Conservation (phyloP, 2,888 invertebrate species). For the Drosophila anomelani region DNA sequence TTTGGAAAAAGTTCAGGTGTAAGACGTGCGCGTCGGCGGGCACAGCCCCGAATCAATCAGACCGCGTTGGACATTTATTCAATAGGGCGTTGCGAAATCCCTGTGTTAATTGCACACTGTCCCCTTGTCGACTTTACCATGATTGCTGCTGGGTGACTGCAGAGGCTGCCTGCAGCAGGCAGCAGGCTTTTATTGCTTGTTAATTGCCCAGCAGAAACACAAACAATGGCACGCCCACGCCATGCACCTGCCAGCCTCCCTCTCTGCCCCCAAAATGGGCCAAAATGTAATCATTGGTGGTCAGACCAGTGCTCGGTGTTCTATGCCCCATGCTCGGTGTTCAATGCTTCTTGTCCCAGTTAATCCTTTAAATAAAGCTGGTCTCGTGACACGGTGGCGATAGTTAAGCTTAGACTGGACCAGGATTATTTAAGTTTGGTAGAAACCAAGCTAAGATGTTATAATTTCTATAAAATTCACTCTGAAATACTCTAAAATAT, state of each 20-base stretch:
- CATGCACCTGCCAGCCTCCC: constrained; percentile 58
- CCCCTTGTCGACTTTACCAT: constrained; percentile 16
- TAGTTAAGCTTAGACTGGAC: not conserved
- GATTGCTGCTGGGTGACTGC: constrained; percentile 3
- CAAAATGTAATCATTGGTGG: constrained; percentile 66
- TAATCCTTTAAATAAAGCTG: constrained; percentile 18
- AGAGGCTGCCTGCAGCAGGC: constrained; percentile 6
- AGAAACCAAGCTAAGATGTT: no score
- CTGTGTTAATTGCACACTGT: constrained; percentile 67
- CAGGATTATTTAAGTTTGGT: no score
- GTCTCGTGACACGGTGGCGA: constrained; percentile 29
- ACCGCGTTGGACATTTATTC: constrained; percentile 47
- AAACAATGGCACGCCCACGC: constrained; percentile 60
- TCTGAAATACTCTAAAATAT: not conserved
- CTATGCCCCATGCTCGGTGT: not conserved
- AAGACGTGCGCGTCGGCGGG: constrained; percentile 57
- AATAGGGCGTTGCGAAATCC: constrained; percentile 70
- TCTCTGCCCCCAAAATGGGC: constrained; percentile 12
- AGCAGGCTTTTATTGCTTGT: constrained; percentile 74
- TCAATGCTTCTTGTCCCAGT: constrained; percentile 5
- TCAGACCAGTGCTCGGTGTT: constrained; percentile 22
- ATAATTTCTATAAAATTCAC: not conserved
- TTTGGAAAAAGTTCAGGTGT: constrained; percentile 74
- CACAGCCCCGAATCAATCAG: constrained; percentile 49
- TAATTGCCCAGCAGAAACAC: constrained; percentile 71